Conservation (phyloP, 2,888 invertebrate species). For the Tachina grossa region DNA sequence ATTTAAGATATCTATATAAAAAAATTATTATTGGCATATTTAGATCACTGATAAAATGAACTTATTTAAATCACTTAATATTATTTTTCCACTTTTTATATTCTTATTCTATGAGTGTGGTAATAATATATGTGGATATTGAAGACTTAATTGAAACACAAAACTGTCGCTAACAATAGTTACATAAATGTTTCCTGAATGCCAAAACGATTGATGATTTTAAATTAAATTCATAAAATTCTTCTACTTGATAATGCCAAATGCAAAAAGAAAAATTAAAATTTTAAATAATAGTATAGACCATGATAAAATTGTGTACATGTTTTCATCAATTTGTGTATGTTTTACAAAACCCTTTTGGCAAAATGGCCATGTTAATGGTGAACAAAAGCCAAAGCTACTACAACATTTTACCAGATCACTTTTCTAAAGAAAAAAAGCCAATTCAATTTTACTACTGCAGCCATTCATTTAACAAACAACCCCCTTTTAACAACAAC, state of each 20-base stretch:
- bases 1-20: no score
- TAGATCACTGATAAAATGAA: no score
- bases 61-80: background rate
- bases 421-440: slow-evolving; percentile 48
- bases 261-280: slow-evolving; percentile 27
- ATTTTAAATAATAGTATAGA: slow-evolving; percentile 36
- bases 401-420: slow-evolving; percentile 55
- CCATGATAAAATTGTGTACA: slow-evolving; percentile 26
- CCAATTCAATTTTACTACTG: slow-evolving; percentile 22
- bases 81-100: background rate
- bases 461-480: slow-evolving; percentile 35
- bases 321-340: slow-evolving; percentile 4
- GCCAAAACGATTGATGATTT: slow-evolving; percentile 72
- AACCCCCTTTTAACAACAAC: slow-evolving; percentile 21
- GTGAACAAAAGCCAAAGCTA: slow-evolving; percentile 78
- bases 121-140: no score
- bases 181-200: slow-evolving; percentile 13
- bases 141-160: background rate
- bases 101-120: no score
- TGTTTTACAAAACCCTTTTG: slow-evolving; percentile 72
- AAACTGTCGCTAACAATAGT: slow-evolving; percentile 24
- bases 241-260: background rate
- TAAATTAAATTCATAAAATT: slow-evolving; percentile 13
- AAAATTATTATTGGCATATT: no score
- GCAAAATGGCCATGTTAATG: slow-evolving; percentile 81